phyloP scores from a whole-genome alignment of 2,113 vertebrate species.

The Hippocampus barbouri region DNA sequence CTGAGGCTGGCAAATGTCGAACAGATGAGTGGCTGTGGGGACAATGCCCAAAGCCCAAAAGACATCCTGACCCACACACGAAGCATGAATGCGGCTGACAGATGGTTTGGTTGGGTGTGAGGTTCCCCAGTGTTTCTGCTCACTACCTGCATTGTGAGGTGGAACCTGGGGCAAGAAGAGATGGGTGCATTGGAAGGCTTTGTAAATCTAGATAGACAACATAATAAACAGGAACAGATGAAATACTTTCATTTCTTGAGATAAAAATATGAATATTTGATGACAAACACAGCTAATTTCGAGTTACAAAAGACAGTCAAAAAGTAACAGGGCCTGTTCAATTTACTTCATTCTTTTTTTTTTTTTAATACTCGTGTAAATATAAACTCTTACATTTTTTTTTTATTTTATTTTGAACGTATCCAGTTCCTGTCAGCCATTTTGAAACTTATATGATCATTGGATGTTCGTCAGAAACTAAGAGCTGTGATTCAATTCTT shows the following conservation, averaged over 20 bases:
- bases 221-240: background rate
- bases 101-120: slow-evolving; percentile 29
- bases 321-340: too few relatives aligned
- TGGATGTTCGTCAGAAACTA: too few relatives aligned
- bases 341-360: too few relatives aligned
- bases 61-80: slow-evolving; percentile 11
- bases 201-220: background rate
- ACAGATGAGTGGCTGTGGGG: slow-evolving; percentile 44
- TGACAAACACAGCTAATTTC: background rate
- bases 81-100: slow-evolving; percentile 29
- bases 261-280: slow-evolving; percentile 1
- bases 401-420: too few relatives aligned
- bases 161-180: slow-evolving; percentile 27
- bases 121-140: slow-evolving; percentile 18
- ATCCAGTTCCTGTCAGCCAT: too few relatives aligned
- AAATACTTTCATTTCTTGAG: slow-evolving; percentile 4
- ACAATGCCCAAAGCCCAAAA: slow-evolving; percentile 9
- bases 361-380: too few relatives aligned
- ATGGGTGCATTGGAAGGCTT: background rate
- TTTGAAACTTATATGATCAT: too few relatives aligned
- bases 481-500: too few relatives aligned
- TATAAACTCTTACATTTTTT: too few relatives aligned
- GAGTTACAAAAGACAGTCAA: background rate
- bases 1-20: slow-evolving; percentile 13
- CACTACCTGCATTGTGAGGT: slow-evolving; percentile 39